Evolutionary conservation across 2,888 invertebrate genomes (phyloP).

Genomic region (Troides oblongomaculatus): DNA sequence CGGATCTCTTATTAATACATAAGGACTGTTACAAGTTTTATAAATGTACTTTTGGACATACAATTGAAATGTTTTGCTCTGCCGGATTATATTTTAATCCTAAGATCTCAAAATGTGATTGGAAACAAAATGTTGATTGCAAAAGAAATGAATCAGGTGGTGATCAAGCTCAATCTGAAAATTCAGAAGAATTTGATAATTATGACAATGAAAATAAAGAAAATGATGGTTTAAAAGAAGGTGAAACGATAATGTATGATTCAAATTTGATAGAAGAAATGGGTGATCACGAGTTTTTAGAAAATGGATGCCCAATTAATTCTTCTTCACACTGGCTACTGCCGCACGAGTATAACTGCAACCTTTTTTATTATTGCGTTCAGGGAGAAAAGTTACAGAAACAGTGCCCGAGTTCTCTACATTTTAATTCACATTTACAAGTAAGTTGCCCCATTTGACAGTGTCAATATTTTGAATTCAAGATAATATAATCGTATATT

Average conservation of each 20-base stretch:
- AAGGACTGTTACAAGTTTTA: slow-evolving; percentile 82
- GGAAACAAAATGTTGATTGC: slow-evolving; percentile 81
- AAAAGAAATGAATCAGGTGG: slow-evolving; percentile 50
- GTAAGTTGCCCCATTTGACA: slow-evolving; percentile 37
- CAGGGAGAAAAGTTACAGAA: slow-evolving; percentile 52
- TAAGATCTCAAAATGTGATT: slow-evolving; percentile 80
- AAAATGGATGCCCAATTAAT: slow-evolving; percentile 63
- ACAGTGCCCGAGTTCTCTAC: slow-evolving; percentile 45
- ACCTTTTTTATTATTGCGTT: slow-evolving; percentile 62
- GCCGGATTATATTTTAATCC: slow-evolving; percentile 79
- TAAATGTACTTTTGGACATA: slow-evolving; percentile 83
- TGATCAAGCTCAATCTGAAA: slow-evolving; percentile 10
- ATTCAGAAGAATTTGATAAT: not conserved
- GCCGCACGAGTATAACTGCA: slow-evolving; percentile 55
- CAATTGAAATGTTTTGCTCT: slow-evolving; percentile 80
- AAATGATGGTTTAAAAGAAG: not conserved
- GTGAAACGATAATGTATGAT: not conserved
- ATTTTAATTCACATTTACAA: slow-evolving; percentile 57
- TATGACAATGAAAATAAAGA: slow-evolving; percentile 4
- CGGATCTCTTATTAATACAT: slow-evolving; percentile 76
- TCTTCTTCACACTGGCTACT: slow-evolving; percentile 58
- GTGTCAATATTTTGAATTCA: no score
- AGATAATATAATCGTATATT: no score
- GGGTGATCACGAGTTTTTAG: slow-evolving; percentile 40
- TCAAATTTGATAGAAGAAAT: slow-evolving; percentile 28